Evolutionary conservation across 2,797 vertebrate genomes (phyloP), one percentile per base, ranked within the genome.

Genomic region (Toxotes lorentzi): DNA sequence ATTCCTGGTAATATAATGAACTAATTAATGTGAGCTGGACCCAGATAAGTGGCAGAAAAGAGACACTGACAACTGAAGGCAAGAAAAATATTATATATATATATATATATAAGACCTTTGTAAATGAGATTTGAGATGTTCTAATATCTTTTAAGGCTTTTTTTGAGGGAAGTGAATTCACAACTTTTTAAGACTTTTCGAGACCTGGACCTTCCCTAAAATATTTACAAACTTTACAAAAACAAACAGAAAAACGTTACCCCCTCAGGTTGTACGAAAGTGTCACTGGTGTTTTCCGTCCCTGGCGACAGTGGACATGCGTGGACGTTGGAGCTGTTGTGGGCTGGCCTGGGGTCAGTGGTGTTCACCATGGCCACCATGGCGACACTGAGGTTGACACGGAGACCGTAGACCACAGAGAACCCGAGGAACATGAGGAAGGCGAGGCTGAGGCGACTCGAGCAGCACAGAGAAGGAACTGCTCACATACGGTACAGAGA

Each of bases 371-470:
- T 97, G 81, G 95, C 96, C 0, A 97, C 92, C 92, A 97, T 96
- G 43, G 96, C 94, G 0, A 97, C 96, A 23, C 96, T 97, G 86
- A 97, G 95, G 90, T 96, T 96, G 80, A 97, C 96, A 0, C 96
- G 95, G 27, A 97, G 96, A 0, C 93, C 94, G 23, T 97, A 97
- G 75, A 96, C 95, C 65, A 96, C 86, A 13, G 95, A 68, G 73
- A 97, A 96, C 2, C 96, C 96, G 2, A 96, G 35, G 85, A 96
- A 97, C 96, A 97, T 96, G 86, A 97, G 86, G 74, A 94, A 0
- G 70, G 96, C 95, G 85, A 97, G 93, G 76, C 92, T 95, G 68
- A 92, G 92, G 56, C 96, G 95, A 7, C 93, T 73, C 0, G 96
- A 97, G 89, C 96, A 97, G 92, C 96, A 96, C 85, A 40, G 84